Evolutionary conservation across 2,797 vertebrate genomes (phyloP), one percentile per base, ranked within the genome.

Genomic region (Silurus aristotelis): DNA sequence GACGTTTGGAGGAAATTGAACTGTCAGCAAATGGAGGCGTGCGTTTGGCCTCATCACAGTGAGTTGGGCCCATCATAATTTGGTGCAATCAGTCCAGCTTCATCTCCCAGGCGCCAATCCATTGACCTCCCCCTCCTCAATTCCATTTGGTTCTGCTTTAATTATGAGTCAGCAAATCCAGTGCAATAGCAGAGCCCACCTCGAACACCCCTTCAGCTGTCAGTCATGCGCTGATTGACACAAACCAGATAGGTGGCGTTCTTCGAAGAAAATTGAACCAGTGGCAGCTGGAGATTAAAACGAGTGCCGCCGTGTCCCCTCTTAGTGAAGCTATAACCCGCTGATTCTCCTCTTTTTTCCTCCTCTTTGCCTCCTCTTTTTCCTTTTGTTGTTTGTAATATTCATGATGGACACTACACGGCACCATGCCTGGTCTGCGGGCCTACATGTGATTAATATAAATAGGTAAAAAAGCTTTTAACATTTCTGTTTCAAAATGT

Each of bases 11-110:
- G 98, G 98, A 99, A 99, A 99, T 99, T 99, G 98, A 99, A 99
- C 98, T 99, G 98, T 99, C 98, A 99, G 97, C 96, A 96, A 96
- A 96, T 98, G 96, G 96, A 98, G 97, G 97, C 94, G 97, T 96
- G 97, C 96, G 96, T 97, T 97, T 98, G 97, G 99, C 98, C 98
- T 98, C 97, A 99, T 99, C 97, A 97, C 95, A 96, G 96, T 97
- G 97, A 99, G 97, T 98, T 96, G 97, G 97, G 97, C 96, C 97
- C 97, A 97, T 99, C 98, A 99, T 99, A 99, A 99, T 99, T 99
- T 99, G 97, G 97, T 99, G 97, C 97, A 97, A 99, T 99, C 98
- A 99, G 97, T 95, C 96, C 96, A 95, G 96, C 96, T 95, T 96
- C 96, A 96, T 96, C 96, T 96, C 96, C 96, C 95, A 95, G 95